Conservation (phyloP, 2,797 vertebrate genomes). For the Eidolon dupreanum region DNA sequence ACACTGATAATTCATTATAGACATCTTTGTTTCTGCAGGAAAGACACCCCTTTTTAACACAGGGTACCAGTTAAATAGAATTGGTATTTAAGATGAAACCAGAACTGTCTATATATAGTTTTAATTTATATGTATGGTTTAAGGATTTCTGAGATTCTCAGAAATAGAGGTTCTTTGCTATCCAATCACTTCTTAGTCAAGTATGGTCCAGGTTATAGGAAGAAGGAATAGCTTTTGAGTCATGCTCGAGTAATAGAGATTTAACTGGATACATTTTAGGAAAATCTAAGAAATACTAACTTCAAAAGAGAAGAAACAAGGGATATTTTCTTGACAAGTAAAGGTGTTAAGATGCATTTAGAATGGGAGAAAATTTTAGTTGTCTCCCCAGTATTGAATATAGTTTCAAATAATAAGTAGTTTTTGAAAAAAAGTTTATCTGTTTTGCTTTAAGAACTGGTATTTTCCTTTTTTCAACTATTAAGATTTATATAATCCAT, state of each 20-base stretch:
- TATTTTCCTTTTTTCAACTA: background rate
- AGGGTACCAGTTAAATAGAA: background rate
- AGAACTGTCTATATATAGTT: background rate
- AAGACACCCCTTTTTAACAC: background rate
- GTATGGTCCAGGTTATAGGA: background rate
- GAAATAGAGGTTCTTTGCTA: background rate
- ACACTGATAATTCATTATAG: background rate
- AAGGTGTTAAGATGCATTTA: background rate
- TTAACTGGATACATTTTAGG: background rate
- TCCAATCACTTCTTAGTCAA: background rate
- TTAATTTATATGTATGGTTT: background rate
- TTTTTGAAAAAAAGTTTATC: background rate
- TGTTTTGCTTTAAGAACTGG: background rate
- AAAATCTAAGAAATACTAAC: background rate
- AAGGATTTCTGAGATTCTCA: background rate
- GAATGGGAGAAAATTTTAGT: background rate
- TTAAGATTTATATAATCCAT: background rate
- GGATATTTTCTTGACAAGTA: background rate
- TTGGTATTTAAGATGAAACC: conserved; percentile 27
- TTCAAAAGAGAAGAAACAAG: conserved; percentile 16
- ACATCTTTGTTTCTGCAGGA: background rate
- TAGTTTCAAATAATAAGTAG: background rate
- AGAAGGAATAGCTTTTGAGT: conserved; percentile 46
- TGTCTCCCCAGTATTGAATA: background rate
- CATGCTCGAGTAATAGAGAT: background rate